A percentile compares a stretch with the other conserved stretches of the same genome.
Conservation (phyloP, 1,140 invertebrate species). For the Drosophila simulans region DNA sequence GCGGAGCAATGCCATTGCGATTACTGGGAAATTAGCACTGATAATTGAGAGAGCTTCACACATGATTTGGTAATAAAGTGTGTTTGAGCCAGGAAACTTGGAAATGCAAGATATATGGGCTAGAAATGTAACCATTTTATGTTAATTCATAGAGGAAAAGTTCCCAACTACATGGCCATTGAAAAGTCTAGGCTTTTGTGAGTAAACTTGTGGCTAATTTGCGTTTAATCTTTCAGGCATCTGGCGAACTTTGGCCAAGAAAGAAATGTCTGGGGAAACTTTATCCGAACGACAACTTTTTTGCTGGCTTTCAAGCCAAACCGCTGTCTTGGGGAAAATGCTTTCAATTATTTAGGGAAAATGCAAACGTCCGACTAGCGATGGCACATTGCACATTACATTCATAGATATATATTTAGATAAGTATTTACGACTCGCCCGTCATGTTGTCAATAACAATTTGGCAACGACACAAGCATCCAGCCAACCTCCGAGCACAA, state of each 20-base stretch:
- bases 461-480: constrained; percentile 58
- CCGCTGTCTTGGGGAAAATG: constrained; percentile 54
- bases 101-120: no score
- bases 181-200: neutral
- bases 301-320: constrained; percentile 8
- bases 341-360: constrained; percentile 75
- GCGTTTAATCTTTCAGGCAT: constrained; percentile 37
- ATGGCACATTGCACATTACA: constrained; percentile 44
- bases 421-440: constrained; percentile 76
- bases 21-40: constrained; percentile 3
- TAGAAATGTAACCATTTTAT: neutral
- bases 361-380: constrained; percentile 51
- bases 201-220: constrained; percentile 37
- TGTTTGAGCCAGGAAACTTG: neutral
- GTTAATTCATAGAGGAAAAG: no score
- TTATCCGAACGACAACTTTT: constrained; percentile 45
- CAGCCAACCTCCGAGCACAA: constrained; percentile 20
- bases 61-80: constrained; percentile 13
- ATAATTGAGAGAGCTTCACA: constrained; percentile 6
- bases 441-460: constrained; percentile 78
- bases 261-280: constrained; percentile 20
- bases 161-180: neutral
- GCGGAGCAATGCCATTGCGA: neutral
- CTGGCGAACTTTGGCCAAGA: constrained; percentile 26
- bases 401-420: constrained; percentile 65